A percentile compares a stretch with the other conserved stretches of the same genome.
These are phyloP conservation scores for Cheilosia grossa DNA, from an alignment of 2,888 invertebrate species.

Conservation along the genomic window DNA sequence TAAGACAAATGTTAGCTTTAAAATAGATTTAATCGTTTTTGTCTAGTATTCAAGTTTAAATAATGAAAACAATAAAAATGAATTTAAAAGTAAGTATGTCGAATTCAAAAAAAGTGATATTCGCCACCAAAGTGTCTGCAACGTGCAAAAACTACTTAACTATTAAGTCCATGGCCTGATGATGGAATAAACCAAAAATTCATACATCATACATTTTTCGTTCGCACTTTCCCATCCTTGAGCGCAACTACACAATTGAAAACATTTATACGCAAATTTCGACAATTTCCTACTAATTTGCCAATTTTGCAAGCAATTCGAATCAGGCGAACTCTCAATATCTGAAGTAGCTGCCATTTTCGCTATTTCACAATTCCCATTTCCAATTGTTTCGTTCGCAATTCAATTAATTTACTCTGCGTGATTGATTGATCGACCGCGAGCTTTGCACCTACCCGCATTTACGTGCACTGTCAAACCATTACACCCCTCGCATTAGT, in stretches of 20 bases:
- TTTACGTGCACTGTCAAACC: constrained; percentile 35
- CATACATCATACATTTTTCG: too few species aligned
- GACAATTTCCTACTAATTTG: constrained; percentile 17
- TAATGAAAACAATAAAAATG: too few species aligned
- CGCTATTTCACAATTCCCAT: constrained; percentile 31
- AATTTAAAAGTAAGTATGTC: too few species aligned
- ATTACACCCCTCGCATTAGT: constrained; percentile 20
- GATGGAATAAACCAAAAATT: too few species aligned
- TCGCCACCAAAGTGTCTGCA: too few species aligned
- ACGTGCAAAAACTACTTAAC: too few species aligned
- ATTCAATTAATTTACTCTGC: background rate
- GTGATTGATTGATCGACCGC: constrained; percentile 1
- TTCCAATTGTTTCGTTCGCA: constrained; percentile 8
- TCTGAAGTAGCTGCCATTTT: constrained; percentile 2
- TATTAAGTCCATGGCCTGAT: too few species aligned
- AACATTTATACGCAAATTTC: background rate
- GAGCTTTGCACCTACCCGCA: constrained; percentile 17
- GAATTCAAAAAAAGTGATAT: too few species aligned
- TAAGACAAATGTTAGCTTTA: too few species aligned
- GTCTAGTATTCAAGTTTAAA: too few species aligned
- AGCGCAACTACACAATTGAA: background rate
- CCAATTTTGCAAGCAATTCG: constrained; percentile 13
- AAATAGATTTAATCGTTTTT: too few species aligned
- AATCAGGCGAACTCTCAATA: constrained; percentile 13
- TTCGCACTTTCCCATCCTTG: constrained; percentile 20